phyloP scores from a whole-genome alignment of 2,797 vertebrate species.

The Lindbergichthys nudifrons region DNA sequence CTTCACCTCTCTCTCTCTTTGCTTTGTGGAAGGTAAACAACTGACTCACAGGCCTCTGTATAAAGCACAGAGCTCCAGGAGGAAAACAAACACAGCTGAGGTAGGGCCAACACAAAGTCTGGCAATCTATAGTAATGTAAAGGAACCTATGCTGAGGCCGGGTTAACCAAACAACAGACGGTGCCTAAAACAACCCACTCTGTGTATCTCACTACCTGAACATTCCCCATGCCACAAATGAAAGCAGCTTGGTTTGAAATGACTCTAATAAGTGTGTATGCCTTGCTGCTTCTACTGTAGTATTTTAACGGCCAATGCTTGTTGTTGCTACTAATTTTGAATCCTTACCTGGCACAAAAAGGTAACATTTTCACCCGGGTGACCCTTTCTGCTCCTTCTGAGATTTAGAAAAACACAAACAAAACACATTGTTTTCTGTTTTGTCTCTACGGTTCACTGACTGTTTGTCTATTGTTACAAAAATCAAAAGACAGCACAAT shows the following conservation, averaged over 20 bases:
- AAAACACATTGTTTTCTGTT: conserved; percentile 3
- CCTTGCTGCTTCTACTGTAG: background rate
- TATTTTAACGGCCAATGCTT: background rate
- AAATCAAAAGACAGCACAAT: conserved; percentile 11
- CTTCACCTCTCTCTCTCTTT: background rate
- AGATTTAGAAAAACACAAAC: conserved; percentile 17
- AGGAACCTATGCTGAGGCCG: background rate
- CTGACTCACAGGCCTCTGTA: background rate
- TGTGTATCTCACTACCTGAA: too few relatives aligned
- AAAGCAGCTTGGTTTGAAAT: background rate
- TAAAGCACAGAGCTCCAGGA: background rate
- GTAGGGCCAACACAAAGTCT: background rate
- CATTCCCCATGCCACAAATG: too few relatives aligned
- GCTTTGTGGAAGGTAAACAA: background rate
- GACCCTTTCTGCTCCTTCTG: background rate
- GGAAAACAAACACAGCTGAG: conserved; percentile 10
- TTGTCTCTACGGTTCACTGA: conserved; percentile 14
- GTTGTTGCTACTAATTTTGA: background rate
- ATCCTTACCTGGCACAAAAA: background rate
- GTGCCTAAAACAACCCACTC: background rate
- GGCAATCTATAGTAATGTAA: background rate
- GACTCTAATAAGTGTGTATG: too few relatives aligned
- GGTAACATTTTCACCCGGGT: background rate
- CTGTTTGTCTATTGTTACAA: conserved; percentile 40
- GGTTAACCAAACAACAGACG: background rate